Evolutionary conservation across 2,888 invertebrate species (phyloP), one percentile per base, ranked within the genome.

Genomic region (Acronicta aceris): DNA sequence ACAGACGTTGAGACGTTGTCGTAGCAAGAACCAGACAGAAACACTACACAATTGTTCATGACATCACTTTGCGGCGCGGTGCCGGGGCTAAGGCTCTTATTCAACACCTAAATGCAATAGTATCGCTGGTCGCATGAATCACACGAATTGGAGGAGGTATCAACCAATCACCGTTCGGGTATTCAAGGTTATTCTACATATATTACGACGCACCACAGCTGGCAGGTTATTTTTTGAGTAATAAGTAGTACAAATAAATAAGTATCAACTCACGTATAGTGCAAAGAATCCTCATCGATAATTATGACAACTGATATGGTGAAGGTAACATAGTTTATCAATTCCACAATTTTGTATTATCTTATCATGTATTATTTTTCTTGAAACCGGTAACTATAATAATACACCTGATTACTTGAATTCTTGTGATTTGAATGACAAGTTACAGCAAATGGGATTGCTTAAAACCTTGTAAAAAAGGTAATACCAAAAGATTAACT

Each of bases 11-110:
- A 46, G n/a, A 25, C 27, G 41, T 52, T 21, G 33, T 51, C 43
- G 25, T 46, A 43, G 17, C 21, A 41, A 47, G 48, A 49, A 47
- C 55, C 43, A 46, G 30, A 48, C 61, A 45, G 47, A 45, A 61
- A 49, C 54, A 55, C 70, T 47, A 15, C 41, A 16, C 42, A 8
- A 62, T 38, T 51, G 36, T 45, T 38, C 47, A 72, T 73, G 73
- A 72, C 73, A 70, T 66, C 73, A 73, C 42, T 58, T 36, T 42
- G 57, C 68, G 51, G 60, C 57, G 65, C 53, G 42, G 42, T 48
- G 47, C 38, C 52, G 48, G 52, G 21, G 1, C 47, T 25, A 43
- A 51, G 25, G 30, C 10, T 7, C 30, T 33, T 33, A 36, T 1
- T 13, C 4, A 38, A 13, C 33, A 17, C 48, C 51, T 30, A 27